Evolutionary conservation across 2,113 vertebrate genomes (phyloP).

Genomic region (Psilopsiagon aymara): DNA sequence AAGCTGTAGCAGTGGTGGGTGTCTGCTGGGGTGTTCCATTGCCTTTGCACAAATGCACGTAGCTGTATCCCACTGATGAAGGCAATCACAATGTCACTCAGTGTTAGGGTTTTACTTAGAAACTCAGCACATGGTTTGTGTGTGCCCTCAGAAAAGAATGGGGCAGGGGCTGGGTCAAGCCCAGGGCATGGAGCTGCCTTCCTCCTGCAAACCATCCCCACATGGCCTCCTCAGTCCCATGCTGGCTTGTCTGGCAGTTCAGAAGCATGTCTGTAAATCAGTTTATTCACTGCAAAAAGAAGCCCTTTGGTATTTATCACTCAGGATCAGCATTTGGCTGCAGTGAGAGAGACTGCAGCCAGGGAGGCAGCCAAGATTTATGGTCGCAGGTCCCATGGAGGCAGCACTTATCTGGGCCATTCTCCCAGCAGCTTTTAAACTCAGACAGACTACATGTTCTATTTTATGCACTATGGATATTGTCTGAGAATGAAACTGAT

Average conservation of each 20-base stretch:
- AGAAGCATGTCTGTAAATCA: neutral
- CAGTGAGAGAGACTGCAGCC: neutral
- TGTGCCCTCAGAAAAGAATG: neutral
- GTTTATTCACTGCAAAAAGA: neutral
- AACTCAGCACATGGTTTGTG: accelerated
- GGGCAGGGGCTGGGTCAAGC: neutral
- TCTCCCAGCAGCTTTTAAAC: neutral
- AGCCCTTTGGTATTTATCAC: neutral
- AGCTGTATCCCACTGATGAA: neutral
- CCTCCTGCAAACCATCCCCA: accelerated
- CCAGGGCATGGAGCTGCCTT: neutral
- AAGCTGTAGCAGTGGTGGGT: accelerated
- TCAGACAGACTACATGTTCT: neutral
- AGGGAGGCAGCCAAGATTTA: neutral
- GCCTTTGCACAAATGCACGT: neutral
- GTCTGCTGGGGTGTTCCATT: neutral
- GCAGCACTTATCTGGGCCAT: neutral
- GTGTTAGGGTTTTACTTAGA: neutral
- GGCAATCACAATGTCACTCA: neutral
- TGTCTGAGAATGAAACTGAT: conserved; percentile 19
- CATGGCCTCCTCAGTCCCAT: too few relatives aligned
- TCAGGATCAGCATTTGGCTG: neutral
- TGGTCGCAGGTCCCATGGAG: neutral
- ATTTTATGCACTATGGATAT: neutral
- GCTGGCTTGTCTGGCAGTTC: neutral